A percentile compares a stretch with the other conserved stretches of the same genome.
These are phyloP conservation scores for Onychomys torridus DNA, from an alignment of 2,797 vertebrate species.

Conservation along the genomic window DNA sequence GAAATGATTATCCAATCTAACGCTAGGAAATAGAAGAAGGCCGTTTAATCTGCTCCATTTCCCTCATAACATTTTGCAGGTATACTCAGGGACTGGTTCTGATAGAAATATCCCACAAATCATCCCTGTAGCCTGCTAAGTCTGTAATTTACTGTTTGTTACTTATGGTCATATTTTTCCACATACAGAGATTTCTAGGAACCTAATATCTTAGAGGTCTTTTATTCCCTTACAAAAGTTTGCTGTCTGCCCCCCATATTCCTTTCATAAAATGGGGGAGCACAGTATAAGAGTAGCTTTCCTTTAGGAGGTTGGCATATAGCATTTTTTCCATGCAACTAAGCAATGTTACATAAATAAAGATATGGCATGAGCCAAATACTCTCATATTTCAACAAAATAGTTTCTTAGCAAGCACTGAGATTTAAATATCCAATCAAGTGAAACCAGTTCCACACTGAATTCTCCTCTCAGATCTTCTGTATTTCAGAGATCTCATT, in stretches of 20 bases:
- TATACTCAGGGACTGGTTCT: neutral
- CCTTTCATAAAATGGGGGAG: neutral
- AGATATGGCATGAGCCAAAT: conserved; percentile 45
- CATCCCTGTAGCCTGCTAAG: neutral
- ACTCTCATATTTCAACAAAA: conserved; percentile 55
- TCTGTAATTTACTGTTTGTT: neutral
- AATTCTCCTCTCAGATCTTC: neutral
- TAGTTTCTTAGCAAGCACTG: conserved; percentile 32
- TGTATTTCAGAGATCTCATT: conserved; percentile 53
- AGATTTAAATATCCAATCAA: conserved; percentile 50
- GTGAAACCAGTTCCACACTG: conserved; percentile 21
- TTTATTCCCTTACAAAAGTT: conserved; percentile 33
- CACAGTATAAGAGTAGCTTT: conserved; percentile 16
- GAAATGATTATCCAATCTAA: neutral
- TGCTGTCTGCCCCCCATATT: neutral
- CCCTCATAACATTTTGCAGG: neutral
- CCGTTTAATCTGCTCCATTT: neutral
- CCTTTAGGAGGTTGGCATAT: neutral
- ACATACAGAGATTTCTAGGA: conserved; percentile 33
- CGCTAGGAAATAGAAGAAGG: neutral
- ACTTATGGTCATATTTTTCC: conserved; percentile 24
- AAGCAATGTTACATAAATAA: conserved; percentile 56
- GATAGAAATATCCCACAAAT: neutral
- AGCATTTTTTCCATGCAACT: neutral
- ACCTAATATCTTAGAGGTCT: conserved; percentile 2